Evolutionary conservation across 1,140 invertebrate genomes (phyloP).

Genomic region (Ceratina calcarata): DNA sequence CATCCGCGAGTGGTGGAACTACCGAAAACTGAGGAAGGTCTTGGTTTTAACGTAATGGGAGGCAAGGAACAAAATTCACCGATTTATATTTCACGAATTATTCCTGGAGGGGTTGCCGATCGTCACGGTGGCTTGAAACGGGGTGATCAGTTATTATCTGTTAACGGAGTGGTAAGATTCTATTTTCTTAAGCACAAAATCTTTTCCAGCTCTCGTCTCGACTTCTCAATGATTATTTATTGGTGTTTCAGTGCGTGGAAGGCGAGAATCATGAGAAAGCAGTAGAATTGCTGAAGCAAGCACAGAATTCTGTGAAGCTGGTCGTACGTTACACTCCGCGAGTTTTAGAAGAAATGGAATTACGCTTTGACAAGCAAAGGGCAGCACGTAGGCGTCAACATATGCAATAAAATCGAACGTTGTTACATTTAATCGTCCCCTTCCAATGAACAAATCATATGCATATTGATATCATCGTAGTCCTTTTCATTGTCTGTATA

Average conservation of each 20-base stretch:
- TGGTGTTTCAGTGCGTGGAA: slow-evolving; percentile 92
- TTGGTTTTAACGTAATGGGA: slow-evolving; percentile 99
- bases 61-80: slow-evolving; percentile 99
- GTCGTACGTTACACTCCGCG: slow-evolving; percentile 99
- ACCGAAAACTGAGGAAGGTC: slow-evolving; percentile 99
- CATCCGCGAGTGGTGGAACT: slow-evolving; percentile 99
- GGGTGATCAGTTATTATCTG: slow-evolving; percentile 98
- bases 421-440: not conserved
- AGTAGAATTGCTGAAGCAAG: slow-evolving; percentile 98
- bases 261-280: slow-evolving; percentile 99
- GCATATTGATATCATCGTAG: slow-evolving; percentile 11
- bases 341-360: slow-evolving; percentile 99
- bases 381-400: slow-evolving; percentile 88
- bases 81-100: slow-evolving; percentile 99
- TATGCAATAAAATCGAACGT: slow-evolving; percentile 80
- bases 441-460: not conserved
- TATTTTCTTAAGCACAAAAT: not conserved
- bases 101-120: slow-evolving; percentile 98
- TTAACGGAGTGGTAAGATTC: slow-evolving; percentile 94
- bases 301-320: slow-evolving; percentile 97
- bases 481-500: slow-evolving; percentile 16
- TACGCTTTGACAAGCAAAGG: slow-evolving; percentile 98
- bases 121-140: slow-evolving; percentile 97
- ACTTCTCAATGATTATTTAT: not conserved
- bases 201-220: not conserved